These are phyloP conservation scores for Yponomeuta sedellus DNA, from an alignment of 2,888 invertebrate species.

Conservation along the genomic window DNA sequence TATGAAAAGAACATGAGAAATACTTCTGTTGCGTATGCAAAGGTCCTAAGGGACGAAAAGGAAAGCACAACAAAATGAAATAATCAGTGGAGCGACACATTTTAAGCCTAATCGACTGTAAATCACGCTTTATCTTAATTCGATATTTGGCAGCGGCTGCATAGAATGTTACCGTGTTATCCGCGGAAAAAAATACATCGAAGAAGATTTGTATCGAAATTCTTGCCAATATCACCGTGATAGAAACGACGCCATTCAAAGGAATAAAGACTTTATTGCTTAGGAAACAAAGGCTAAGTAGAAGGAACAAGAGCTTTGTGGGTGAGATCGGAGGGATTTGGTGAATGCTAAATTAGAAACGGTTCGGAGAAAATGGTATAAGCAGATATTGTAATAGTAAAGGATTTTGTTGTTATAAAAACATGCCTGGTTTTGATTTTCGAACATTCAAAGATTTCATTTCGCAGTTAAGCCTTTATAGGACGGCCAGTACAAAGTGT, in stretches of 20 bases:
- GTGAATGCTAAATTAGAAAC: conserved; percentile 60
- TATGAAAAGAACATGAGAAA: no score
- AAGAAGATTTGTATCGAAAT: conserved; percentile 2
- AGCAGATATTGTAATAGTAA: conserved; percentile 53
- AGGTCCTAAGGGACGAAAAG: neutral
- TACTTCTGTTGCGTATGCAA: neutral
- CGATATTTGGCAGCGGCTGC: conserved; percentile 42
- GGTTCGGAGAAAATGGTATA: conserved; percentile 36
- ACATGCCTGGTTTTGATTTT: neutral
- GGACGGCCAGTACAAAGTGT: no score
- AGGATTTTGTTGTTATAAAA: conserved; percentile 33
- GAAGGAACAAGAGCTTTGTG: neutral
- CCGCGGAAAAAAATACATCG: neutral
- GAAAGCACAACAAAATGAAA: conserved; percentile 18
- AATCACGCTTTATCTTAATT: conserved; percentile 59
- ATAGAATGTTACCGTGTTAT: conserved; percentile 3
- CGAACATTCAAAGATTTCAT: no score
- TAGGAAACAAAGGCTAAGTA: neutral
- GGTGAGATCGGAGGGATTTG: conserved; percentile 28
- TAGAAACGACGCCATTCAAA: conserved; percentile 32
- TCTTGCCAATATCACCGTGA: neutral
- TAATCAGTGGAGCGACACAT: conserved; percentile 36
- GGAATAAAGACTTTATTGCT: neutral
- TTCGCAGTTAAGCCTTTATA: no score
- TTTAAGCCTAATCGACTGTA: conserved; percentile 43